A percentile compares a stretch with the other conserved stretches of the same genome.
Evolutionary conservation across 2,888 invertebrate genomes (phyloP).

Genomic region (Andrena bucephala): DNA sequence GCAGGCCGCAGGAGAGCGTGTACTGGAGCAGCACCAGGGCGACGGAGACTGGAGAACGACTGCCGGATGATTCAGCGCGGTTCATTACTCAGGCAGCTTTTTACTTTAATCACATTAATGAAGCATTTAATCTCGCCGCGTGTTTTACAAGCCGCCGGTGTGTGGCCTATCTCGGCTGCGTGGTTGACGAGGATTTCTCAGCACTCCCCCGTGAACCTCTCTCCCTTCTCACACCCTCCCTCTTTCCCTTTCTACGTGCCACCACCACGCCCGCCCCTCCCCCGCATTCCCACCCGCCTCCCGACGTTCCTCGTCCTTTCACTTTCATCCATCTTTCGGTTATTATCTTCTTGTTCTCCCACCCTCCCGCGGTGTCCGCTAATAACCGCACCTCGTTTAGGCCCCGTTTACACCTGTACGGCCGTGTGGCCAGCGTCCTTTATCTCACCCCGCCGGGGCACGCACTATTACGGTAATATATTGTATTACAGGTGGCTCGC

Average conservation of each 20-base stretch:
- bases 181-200: constrained; percentile 80
- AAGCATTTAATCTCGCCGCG: constrained; percentile 85
- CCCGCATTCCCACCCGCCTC: background rate
- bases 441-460: constrained; percentile 66
- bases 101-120: constrained; percentile 85
- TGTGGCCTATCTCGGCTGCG: constrained; percentile 81
- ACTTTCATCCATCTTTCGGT: constrained; percentile 55
- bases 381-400: constrained; percentile 81
- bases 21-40: constrained; percentile 1
- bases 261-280: constrained; percentile 1
- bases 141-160: constrained; percentile 84
- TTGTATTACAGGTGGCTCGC: constrained; percentile 69
- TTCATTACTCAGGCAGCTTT: constrained; percentile 85
- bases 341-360: constrained; percentile 67
- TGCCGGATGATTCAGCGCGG: constrained; percentile 81
- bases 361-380: constrained; percentile 74
- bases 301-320: constrained; percentile 37
- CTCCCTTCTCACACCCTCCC: constrained; percentile 16
- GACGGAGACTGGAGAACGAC: constrained; percentile 58
- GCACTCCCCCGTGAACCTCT: constrained; percentile 46
- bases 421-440: constrained; percentile 63
- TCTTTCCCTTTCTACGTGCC: constrained; percentile 29
- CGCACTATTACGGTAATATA: constrained; percentile 76
- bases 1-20: constrained; percentile 18
- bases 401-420: constrained; percentile 80